A percentile compares a stretch with the other conserved stretches of the same genome.
Conservation (phyloP, 2,888 invertebrate species). For the Scrobipalpa costella region DNA sequence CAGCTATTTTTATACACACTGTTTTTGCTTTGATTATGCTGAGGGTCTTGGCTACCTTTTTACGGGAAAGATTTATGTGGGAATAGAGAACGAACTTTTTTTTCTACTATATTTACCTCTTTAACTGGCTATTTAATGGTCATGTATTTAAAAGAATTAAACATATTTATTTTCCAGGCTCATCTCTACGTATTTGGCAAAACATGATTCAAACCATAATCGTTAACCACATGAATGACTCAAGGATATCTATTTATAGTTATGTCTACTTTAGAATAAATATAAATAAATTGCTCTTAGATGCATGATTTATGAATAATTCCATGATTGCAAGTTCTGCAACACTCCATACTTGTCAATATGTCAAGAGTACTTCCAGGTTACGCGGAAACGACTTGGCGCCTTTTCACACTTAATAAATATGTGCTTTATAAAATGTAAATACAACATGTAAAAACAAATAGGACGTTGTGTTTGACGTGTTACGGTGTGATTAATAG, state of each 20-base stretch:
- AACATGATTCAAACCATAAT: constrained; percentile 4
- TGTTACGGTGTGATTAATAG: neutral
- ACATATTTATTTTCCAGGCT: neutral
- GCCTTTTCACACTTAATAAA: constrained; percentile 12
- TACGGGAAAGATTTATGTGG: constrained; percentile 3
- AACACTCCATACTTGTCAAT: constrained; percentile 15
- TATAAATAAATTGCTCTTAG: constrained; percentile 5
- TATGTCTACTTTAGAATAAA: neutral
- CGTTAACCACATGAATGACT: constrained; percentile 8
- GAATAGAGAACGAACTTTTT: neutral
- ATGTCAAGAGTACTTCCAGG: constrained; percentile 25
- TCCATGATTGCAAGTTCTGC: neutral
- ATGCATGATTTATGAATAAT: neutral
- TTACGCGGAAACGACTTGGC: constrained; percentile 21
- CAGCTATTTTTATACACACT: constrained; percentile 6
- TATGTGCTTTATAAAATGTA: neutral
- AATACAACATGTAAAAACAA: neutral
- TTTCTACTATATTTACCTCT: neutral
- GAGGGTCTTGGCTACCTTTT: constrained; percentile 5
- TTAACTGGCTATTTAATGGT: too few species aligned
- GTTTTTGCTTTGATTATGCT: constrained; percentile 15
- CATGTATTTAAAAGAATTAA: too few species aligned
- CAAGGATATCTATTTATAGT: constrained; percentile 19
- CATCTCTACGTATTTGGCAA: constrained; percentile 7
- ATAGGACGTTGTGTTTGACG: neutral